These are phyloP conservation scores for Chaetodon trifascialis DNA, from an alignment of 2,113 vertebrate genomes.

Conservation along the genomic window DNA sequence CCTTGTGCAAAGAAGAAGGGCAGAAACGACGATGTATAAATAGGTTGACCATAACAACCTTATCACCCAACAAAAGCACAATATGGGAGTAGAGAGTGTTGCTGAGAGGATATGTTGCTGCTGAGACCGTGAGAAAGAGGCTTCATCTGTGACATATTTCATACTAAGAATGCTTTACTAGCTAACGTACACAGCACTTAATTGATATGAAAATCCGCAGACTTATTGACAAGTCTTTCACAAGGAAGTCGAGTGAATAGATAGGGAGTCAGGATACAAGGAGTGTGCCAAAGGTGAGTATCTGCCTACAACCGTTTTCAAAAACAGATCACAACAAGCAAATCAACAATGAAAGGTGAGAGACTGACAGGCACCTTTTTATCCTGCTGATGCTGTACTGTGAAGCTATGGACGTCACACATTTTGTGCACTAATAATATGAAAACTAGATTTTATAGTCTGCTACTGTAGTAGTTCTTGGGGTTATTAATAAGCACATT, in stretches of 20 bases:
- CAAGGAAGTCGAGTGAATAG: background rate
- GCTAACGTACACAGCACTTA: background rate
- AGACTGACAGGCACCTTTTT: background rate
- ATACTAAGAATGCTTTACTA: background rate
- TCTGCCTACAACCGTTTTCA: background rate
- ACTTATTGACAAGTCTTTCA: too few relatives aligned
- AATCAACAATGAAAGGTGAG: background rate
- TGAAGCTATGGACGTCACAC: background rate
- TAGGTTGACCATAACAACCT: background rate
- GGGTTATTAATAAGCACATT: slow-evolving; percentile 6
- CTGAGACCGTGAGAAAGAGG: background rate
- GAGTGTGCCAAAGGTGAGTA: background rate
- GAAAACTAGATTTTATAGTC: slow-evolving; percentile 15
- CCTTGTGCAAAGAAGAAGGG: too few relatives aligned
- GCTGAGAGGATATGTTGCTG: background rate
- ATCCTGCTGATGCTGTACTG: background rate
- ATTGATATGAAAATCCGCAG: background rate
- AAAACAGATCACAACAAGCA: background rate
- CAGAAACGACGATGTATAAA: too few relatives aligned
- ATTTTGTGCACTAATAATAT: background rate
- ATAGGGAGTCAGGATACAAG: background rate
- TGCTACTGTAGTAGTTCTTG: background rate
- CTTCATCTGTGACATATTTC: background rate
- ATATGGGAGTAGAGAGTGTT: background rate
- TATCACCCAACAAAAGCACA: background rate